A percentile compares a stretch with the other conserved stretches of the same genome.
Conservation (phyloP, 2,888 invertebrate species). For the Apotomis betuletana region DNA sequence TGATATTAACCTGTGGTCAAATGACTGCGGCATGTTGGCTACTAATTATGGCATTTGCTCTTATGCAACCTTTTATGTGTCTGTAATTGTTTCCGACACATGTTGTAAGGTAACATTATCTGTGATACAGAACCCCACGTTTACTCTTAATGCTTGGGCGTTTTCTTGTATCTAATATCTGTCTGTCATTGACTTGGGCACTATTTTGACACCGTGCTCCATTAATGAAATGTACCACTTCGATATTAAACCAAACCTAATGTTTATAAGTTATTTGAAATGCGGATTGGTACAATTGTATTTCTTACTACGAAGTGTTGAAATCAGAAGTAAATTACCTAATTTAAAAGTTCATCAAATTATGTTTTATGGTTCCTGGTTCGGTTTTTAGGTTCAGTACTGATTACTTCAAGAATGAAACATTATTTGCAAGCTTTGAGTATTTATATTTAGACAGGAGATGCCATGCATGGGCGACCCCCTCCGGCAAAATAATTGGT, state of each 20-base stretch:
- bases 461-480: too few relatives aligned
- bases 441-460: too few relatives aligned
- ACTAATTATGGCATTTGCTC: conserved; percentile 38
- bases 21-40: conserved; percentile 19
- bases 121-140: conserved; percentile 21
- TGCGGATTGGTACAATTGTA: too few relatives aligned
- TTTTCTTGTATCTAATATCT: conserved; percentile 46
- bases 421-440: too few relatives aligned
- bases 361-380: too few relatives aligned
- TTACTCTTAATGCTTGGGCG: conserved; percentile 54
- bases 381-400: too few relatives aligned
- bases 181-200: not conserved
- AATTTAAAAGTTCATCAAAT: too few relatives aligned
- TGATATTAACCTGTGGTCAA: conserved; percentile 22
- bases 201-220: conserved; percentile 6
- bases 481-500: too few relatives aligned
- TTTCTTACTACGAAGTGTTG: too few relatives aligned
- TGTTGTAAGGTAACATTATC: conserved; percentile 37
- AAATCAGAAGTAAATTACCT: too few relatives aligned
- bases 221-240: not conserved
- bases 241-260: not conserved
- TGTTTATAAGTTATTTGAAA: too few relatives aligned
- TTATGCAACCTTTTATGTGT: conserved; percentile 39
- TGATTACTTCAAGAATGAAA: too few relatives aligned
- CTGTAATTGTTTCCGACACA: conserved; percentile 41